These are phyloP conservation scores for Mimumesa dahlbomi DNA, from an alignment of 2,888 invertebrate species.

Conservation along the genomic window DNA sequence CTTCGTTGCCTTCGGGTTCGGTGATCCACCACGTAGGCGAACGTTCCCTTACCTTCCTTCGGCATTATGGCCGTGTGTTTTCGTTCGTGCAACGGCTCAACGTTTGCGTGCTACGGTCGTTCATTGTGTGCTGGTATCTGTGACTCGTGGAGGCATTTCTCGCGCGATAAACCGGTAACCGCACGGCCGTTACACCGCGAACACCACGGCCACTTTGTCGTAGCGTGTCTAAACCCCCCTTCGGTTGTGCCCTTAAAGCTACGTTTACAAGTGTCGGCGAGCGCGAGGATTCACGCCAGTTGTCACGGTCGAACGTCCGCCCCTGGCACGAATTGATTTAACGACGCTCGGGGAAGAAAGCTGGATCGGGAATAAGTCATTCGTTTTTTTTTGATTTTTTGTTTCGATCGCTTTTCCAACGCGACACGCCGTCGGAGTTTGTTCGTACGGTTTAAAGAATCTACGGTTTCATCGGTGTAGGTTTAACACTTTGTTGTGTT, in stretches of 20 bases:
- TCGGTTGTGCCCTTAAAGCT: slow-evolving; percentile 56
- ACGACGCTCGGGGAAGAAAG: slow-evolving; percentile 19
- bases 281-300: slow-evolving; percentile 57
- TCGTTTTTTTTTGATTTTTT: slow-evolving; percentile 8
- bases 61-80: slow-evolving; percentile 6
- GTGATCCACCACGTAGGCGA: not conserved
- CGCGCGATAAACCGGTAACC: slow-evolving; percentile 65
- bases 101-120: slow-evolving; percentile 29
- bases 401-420: not conserved
- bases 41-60: no score
- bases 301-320: slow-evolving; percentile 51
- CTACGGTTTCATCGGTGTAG: not conserved
- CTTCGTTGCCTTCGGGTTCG: slow-evolving; percentile 6
- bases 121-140: slow-evolving; percentile 35
- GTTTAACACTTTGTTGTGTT: no score
- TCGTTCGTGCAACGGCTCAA: no score
- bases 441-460: no score
- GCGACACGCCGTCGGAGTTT: no score
- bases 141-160: slow-evolving; percentile 54
- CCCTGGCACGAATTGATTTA: slow-evolving; percentile 56
- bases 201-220: slow-evolving; percentile 67
- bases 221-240: slow-evolving; percentile 51
- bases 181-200: slow-evolving; percentile 60
- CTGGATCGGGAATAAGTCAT: not conserved
- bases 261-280: slow-evolving; percentile 63